Evolutionary conservation across 2,797 vertebrate species (phyloP).

Genomic region (Manis pentadactyla): DNA sequence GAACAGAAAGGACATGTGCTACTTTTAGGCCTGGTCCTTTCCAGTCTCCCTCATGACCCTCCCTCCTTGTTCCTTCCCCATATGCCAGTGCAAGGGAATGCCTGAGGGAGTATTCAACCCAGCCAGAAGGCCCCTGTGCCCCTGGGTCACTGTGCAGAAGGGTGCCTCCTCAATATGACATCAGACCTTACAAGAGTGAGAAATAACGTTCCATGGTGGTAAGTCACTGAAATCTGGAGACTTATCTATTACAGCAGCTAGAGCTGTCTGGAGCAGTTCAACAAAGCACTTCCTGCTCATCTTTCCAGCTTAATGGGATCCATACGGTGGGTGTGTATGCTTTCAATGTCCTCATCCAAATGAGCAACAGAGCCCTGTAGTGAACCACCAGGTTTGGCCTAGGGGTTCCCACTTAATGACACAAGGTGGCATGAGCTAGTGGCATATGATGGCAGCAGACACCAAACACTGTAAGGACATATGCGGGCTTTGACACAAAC

Average conservation of each 20-base stretch:
- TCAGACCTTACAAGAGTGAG: neutral
- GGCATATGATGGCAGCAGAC: neutral
- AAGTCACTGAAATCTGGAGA: neutral
- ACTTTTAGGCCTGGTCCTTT: neutral
- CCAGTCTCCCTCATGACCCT: neutral
- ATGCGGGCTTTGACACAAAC: neutral
- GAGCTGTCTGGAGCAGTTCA: neutral
- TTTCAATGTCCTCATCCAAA: neutral
- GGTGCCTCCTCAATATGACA: neutral
- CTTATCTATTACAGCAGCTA: neutral
- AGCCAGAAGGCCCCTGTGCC: neutral
- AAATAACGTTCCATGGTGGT: neutral
- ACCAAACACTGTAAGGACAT: neutral
- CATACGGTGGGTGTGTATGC: neutral
- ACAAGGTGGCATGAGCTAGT: neutral
- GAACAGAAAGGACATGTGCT: neutral
- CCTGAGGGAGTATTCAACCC: neutral
- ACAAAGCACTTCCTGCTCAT: neutral
- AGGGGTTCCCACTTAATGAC: neutral
- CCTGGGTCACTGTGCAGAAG: neutral
- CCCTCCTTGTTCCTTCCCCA: neutral
- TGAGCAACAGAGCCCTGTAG: neutral
- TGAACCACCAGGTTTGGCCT: neutral
- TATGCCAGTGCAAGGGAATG: neutral
- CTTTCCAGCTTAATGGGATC: neutral